Evolutionary conservation across 2,888 invertebrate species (phyloP), one percentile per base, ranked within the genome.

Genomic region (Chalcis sispes): DNA sequence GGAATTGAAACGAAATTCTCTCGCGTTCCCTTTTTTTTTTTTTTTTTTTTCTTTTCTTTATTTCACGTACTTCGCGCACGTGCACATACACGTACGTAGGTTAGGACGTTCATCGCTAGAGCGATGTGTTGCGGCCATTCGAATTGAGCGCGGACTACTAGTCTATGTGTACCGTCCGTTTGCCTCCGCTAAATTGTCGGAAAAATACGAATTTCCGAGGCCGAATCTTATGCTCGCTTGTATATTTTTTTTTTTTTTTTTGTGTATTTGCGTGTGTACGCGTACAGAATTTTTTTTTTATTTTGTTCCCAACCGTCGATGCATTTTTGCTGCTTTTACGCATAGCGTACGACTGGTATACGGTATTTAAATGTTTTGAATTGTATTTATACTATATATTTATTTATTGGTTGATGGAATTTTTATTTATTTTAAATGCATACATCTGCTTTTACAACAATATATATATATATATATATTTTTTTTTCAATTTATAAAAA

Each of bases 1-100:
- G 56, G 46, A 66, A 73, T 46, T 66, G 66, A 73, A 73, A 73
- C 66, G 25, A 66, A 61, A 61, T 13, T 52, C 50, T 42, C 54
- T 15, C n/a, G n/a, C n/a, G n/a, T n/a, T n/a, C n/a, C n/a, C n/a
- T n/a, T n/a, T n/a, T n/a, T n/a, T n/a, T n/a, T n/a, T n/a, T n/a
- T n/a, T n/a, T n/a, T n/a, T n/a, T n/a, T n/a, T n/a, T n/a, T n/a
- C n/a, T n/a, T n/a, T n/a, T n/a, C n/a, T n/a, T n/a, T n/a, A n/a
- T n/a, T n/a, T n/a, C n/a, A n/a, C n/a, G n/a, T n/a, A n/a, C n/a
- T n/a, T n/a, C n/a, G n/a, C n/a, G n/a, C n/a, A n/a, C n/a, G n/a
- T n/a, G n/a, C n/a, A n/a, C n/a, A n/a, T n/a, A n/a, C n/a, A n/a
- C n/a, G n/a, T n/a, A n/a, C n/a, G n/a, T n/a, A n/a, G n/a, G n/a